These are phyloP conservation scores for Mormyrops boulengeri DNA, from an alignment of 2,797 vertebrate genomes.

Conservation along the genomic window DNA sequence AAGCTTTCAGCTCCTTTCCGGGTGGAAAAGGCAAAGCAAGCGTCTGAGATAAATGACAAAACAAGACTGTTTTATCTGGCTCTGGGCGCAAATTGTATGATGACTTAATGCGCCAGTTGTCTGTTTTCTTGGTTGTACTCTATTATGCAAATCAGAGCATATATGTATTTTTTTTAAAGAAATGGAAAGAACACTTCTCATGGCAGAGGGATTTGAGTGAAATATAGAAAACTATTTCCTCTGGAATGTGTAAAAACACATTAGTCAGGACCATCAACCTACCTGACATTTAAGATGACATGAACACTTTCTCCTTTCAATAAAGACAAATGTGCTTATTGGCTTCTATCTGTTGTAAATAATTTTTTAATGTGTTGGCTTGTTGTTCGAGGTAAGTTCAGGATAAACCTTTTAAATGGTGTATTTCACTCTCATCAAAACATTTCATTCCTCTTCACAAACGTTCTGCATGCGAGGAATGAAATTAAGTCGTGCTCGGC, in stretches of 20 bases:
- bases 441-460: background rate
- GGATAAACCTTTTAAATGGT: background rate
- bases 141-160: conserved; percentile 13
- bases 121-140: conserved; percentile 18
- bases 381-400: background rate
- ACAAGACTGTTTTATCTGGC: conserved; percentile 22
- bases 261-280: conserved; percentile 5
- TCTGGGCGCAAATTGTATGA: background rate
- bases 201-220: conserved; percentile 10
- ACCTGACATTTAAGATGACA: conserved; percentile 5
- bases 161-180: conserved; percentile 12
- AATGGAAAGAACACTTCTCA: conserved; percentile 14
- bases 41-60: conserved; percentile 9
- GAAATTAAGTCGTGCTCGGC: background rate
- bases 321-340: background rate
- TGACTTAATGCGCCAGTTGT: background rate
- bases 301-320: conserved; percentile 11
- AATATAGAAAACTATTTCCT: conserved; percentile 21
- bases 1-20: background rate
- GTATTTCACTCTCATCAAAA: background rate
- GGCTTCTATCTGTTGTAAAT: background rate
- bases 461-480: background rate
- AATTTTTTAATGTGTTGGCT: background rate
- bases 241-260: conserved; percentile 24
- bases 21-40: conserved; percentile 7